Conservation (phyloP, 92 coral and sea anemone species). For the Heteractis magnifica region DNA sequence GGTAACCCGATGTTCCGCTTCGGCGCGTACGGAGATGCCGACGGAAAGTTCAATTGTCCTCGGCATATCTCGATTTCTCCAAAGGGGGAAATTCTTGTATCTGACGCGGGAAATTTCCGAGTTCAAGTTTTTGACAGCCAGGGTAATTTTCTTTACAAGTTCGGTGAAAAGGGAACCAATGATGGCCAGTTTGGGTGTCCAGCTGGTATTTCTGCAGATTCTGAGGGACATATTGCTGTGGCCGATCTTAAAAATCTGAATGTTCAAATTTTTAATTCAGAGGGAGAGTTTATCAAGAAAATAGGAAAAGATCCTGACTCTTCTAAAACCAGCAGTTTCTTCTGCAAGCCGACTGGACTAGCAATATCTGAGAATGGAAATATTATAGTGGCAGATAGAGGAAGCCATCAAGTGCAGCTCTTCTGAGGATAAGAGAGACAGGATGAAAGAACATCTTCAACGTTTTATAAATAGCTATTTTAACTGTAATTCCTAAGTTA, state of each 20-base stretch:
- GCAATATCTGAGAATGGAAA: slow-evolving; percentile 76
- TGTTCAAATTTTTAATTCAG: slow-evolving; percentile 68
- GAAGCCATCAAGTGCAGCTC: slow-evolving; percentile 64
- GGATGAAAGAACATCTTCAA: neutral
- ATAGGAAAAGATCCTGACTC: slow-evolving; percentile 62
- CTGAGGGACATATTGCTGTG: slow-evolving; percentile 78
- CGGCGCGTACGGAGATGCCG: slow-evolving; percentile 81
- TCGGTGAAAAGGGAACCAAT: slow-evolving; percentile 72
- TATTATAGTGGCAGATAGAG: slow-evolving; percentile 80
- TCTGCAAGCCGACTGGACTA: slow-evolving; percentile 77
- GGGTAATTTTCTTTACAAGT: slow-evolving; percentile 65
- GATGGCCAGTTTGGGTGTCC: slow-evolving; percentile 86
- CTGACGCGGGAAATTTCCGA: slow-evolving; percentile 83
- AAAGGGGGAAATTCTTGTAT: slow-evolving; percentile 71
- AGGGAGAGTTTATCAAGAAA: slow-evolving; percentile 68
- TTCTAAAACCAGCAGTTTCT: slow-evolving; percentile 43
- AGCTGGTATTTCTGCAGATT: slow-evolving; percentile 83
- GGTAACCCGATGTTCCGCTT: slow-evolving; percentile 72
- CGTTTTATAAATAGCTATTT: neutral
- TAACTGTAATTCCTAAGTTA: too few species aligned
- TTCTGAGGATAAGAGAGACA: slow-evolving; percentile 21
- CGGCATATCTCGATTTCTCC: slow-evolving; percentile 72
- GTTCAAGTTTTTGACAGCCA: slow-evolving; percentile 64
- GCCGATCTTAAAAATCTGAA: slow-evolving; percentile 81
- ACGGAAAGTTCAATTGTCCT: slow-evolving; percentile 82